A percentile compares a stretch with the other conserved stretches of the same genome.
phyloP scores from a whole-genome alignment of 53 echinoderm and acorn worm species.

The Glandiceps talaboti region DNA sequence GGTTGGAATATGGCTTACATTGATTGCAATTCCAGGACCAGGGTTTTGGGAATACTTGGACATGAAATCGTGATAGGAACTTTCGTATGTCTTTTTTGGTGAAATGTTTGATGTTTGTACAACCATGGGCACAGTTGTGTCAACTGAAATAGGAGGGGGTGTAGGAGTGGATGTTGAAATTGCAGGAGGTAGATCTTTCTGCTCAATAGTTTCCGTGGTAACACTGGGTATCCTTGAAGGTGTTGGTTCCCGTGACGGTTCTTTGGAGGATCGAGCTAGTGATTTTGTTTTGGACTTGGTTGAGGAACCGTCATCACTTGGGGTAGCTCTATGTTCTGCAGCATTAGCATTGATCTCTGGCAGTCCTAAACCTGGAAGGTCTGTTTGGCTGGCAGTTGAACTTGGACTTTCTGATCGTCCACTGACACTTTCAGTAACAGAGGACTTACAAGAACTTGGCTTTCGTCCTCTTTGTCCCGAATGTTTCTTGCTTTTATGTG shows the following conservation, averaged over 20 bases:
- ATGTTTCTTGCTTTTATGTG: slow-evolving; percentile 10
- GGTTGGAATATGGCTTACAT: background rate
- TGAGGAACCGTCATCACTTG: slow-evolving; percentile 31
- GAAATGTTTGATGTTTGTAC: slow-evolving; percentile 8
- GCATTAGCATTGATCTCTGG: background rate
- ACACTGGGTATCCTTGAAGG: slow-evolving; percentile 57
- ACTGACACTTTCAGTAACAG: slow-evolving; percentile 10
- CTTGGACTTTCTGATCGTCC: background rate
- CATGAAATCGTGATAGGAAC: slow-evolving; percentile 50
- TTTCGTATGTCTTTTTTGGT: slow-evolving; percentile 21
- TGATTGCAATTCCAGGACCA: background rate
- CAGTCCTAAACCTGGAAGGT: background rate
- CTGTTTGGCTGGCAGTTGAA: background rate
- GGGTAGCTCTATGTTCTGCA: slow-evolving; percentile 24
- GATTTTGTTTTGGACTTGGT: slow-evolving; percentile 23
- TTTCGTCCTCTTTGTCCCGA: slow-evolving; percentile 43
- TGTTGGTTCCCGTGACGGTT: slow-evolving; percentile 32
- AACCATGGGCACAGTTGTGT: slow-evolving; percentile 3
- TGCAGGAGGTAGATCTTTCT: slow-evolving; percentile 69
- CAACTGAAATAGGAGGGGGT: slow-evolving; percentile 1
- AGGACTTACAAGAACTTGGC: slow-evolving; percentile 18
- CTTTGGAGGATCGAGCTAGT: slow-evolving; percentile 27
- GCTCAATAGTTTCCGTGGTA: slow-evolving; percentile 70
- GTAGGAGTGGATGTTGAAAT: slow-evolving; percentile 8
- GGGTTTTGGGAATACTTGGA: slow-evolving; percentile 14